Evolutionary conservation across 1,140 invertebrate species (phyloP), one percentile per base, ranked within the genome.

Genomic region (Meloidogyne exigua): DNA sequence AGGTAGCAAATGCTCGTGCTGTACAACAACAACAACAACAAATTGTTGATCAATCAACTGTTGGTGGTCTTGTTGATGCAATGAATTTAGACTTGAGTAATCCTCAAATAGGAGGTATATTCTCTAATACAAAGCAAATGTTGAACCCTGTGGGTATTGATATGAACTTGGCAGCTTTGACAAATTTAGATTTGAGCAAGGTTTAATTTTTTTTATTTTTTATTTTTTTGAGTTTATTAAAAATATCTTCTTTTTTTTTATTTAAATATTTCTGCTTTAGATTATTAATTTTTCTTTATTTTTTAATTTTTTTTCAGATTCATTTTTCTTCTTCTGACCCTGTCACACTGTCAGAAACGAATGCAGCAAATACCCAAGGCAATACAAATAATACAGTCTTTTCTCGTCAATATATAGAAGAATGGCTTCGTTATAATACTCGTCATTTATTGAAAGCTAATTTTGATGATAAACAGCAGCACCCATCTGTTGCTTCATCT

Each of bases 401-500:
- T 65, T 79, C 77, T 7, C 78, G 77, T 18, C 77, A 79, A 66
- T 79, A 79, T 39, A 79, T 79, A 25, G 77, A 79, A 44, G 77
- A 79, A 44, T 79, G 77, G 77, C 68, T 79, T 25, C 77, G 77
- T n/a, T 79, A 79, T 69, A 79, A 68, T 68, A 67, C 76, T 62
- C 9, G 76, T 25, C 77, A 78, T 25, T 74, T 78, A 26, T 68
- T 75, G 18, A 78, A 78, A 62, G 18, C 73, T 11, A 78, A 77
- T 28, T 78, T 65, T 49, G 76, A 78, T 64, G 49, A 68, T 32
- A 39, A 68, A 68, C 28, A 39, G 4, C 32, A 57, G 21, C 49
- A 57, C 4, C 49, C 49, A 21, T 57, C 49, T 57, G 49, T 57
- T 57, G 49, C 49, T 21, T 57, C 49, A 7, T 57, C 49, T n/a